Evolutionary conservation across 2,113 vertebrate genomes (phyloP).

Genomic region (Platysternon megacephalum): DNA sequence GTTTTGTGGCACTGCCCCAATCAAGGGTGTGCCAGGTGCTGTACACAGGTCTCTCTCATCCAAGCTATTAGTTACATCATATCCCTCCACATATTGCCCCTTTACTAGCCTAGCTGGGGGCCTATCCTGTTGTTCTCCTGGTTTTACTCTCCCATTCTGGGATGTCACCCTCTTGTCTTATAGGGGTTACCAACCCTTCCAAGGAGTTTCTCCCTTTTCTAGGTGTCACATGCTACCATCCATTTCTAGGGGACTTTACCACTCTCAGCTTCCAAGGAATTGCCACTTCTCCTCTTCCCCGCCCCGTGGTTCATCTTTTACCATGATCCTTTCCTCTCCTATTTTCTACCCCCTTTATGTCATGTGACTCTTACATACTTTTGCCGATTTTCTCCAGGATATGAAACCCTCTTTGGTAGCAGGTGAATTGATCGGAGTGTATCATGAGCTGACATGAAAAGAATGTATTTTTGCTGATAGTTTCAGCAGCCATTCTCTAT

Average conservation of each 20-base stretch:
- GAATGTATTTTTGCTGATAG: fast-evolving
- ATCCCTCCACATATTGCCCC: neutral
- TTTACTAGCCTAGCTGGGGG: neutral
- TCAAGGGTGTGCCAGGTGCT: neutral
- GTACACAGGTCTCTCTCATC: neutral
- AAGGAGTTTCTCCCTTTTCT: constrained; percentile 42
- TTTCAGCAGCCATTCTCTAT: neutral
- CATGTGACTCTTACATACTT: neutral
- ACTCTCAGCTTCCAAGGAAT: neutral
- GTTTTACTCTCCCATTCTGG: neutral
- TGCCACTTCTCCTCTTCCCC: neutral
- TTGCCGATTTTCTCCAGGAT: fast-evolving
- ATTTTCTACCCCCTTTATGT: neutral
- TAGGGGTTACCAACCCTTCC: neutral
- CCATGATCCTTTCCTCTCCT: neutral
- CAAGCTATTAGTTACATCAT: neutral
- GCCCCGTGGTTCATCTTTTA: neutral
- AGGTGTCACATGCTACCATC: neutral
- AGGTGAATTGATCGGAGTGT: neutral
- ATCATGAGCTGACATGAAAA: fast-evolving
- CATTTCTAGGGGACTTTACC: neutral
- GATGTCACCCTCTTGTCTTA: neutral
- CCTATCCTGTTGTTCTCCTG: neutral
- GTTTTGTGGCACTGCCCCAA: too few species aligned
- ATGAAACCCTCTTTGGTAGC: fast-evolving